A percentile compares a stretch with the other conserved stretches of the same genome.
phyloP scores from a whole-genome alignment of 1,140 invertebrate species.

The Calliphora vicina region DNA sequence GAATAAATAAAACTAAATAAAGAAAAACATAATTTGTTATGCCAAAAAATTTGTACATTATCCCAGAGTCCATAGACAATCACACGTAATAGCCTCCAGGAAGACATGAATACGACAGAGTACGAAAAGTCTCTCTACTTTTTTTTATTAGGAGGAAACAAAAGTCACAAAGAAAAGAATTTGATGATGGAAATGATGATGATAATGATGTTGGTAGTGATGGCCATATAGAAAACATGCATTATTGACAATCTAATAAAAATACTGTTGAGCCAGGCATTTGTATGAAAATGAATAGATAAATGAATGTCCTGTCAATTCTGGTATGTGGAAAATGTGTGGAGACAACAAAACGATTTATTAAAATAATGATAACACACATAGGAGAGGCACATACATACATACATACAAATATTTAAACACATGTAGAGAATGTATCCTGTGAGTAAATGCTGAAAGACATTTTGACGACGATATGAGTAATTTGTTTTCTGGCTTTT shows the following conservation, averaged over 20 bases:
- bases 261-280: slow-evolving; percentile 26
- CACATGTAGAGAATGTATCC: too few species aligned
- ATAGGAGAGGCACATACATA: neutral
- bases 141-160: neutral
- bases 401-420: too few species aligned
- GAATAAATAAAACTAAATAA: neutral
- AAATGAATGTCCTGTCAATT: slow-evolving; percentile 34
- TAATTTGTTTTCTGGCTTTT: slow-evolving; percentile 40
- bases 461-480: slow-evolving; percentile 40
- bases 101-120: neutral
- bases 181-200: neutral
- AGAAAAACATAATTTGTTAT: slow-evolving; percentile 14
- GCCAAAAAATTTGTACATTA: neutral
- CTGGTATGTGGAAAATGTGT: neutral
- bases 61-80: neutral
- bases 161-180: neutral
- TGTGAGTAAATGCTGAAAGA: slow-evolving; percentile 31
- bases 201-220: neutral
- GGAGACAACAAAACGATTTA: slow-evolving; percentile 33
- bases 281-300: slow-evolving; percentile 7
- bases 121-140: neutral
- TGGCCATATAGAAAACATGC: neutral
- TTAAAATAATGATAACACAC: slow-evolving; percentile 27
- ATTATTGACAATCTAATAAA: slow-evolving; percentile 32
- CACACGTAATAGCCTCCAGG: neutral